These are phyloP conservation scores for Proctacanthus coquilletti DNA, from an alignment of 1,140 invertebrate genomes.

Conservation along the genomic window DNA sequence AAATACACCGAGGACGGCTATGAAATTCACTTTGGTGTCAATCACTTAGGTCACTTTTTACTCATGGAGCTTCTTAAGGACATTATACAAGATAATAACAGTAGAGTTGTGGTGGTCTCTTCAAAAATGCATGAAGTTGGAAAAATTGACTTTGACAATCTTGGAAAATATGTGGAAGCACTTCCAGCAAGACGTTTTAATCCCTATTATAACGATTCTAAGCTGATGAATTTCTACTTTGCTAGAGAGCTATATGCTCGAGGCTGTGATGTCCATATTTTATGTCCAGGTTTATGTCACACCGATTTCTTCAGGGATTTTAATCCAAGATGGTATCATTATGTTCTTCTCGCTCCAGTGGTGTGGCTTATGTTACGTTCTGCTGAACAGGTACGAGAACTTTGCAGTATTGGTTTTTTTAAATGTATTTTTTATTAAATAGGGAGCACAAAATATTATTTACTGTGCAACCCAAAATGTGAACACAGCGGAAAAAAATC, in stretches of 20 bases:
- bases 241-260: constrained; percentile 25
- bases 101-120: constrained; percentile 40
- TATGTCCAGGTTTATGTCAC: constrained; percentile 74
- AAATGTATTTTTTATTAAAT: constrained; percentile 20
- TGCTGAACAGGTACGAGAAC: constrained; percentile 52
- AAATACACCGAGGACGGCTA: constrained; percentile 59
- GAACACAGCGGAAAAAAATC: constrained; percentile 11
- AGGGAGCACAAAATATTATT: constrained; percentile 62
- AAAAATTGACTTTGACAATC: constrained; percentile 54
- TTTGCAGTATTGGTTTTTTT: constrained; percentile 6
- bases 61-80: constrained; percentile 63
- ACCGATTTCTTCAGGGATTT: constrained; percentile 59
- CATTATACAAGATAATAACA: constrained; percentile 41
- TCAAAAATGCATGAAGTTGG: constrained; percentile 34
- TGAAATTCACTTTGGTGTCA: constrained; percentile 67
- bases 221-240: constrained; percentile 62
- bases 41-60: constrained; percentile 73
- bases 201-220: constrained; percentile 62
- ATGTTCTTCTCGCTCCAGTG: constrained; percentile 49
- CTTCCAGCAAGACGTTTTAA: constrained; percentile 37
- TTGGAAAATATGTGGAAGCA: constrained; percentile 33
- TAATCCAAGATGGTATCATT: constrained; percentile 50
- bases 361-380: constrained; percentile 53
- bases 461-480: constrained; percentile 49
- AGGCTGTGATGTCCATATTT: constrained; percentile 52